Evolutionary conservation across 1,140 invertebrate species (phyloP), one percentile per base, ranked within the genome.

Genomic region (Drosophila auraria): DNA sequence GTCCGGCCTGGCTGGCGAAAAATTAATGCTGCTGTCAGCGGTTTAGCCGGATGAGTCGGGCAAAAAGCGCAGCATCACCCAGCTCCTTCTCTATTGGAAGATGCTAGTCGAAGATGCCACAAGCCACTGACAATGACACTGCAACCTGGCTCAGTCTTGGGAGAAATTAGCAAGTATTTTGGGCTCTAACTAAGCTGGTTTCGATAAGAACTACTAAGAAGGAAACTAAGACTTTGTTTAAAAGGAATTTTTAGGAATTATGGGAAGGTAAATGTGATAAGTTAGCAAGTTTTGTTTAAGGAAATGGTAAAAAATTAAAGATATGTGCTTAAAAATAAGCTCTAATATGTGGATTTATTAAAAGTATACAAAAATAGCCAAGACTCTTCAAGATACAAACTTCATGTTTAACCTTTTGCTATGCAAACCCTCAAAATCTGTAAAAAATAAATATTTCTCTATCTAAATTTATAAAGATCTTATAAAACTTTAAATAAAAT

Each of bases 21-120:
- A 77, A 84, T 83, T 72, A 80, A 89, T 84, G 76, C 70, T 71
- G 76, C 83, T 91, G 83, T 83, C 83, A 87, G 69, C 80, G 64
- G 71, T 33, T 72, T 51, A 84, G 56, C 82, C 42, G 36, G 74
- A 50, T 45, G 70, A 63, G 65, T 62, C 64, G 72, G 49, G 36
- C 15, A 71, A 60, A 40, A 78, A 61, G 27, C 61, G 65, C 61
- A 60, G 50, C 51, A 47, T 36, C 54, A 65, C 23, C 54, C 51
- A 45, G 33, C 33, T 38, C 33, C 25, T 23, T 23, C n/a, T 38
- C 33, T 8, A 23, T 6, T 15, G 38, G 20, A 53, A 73, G 70
- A 60, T 60, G 70, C 70, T 33, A 36, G 33, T 11, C 47, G 27
- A 61, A 73, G 70, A 60, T 60, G 70, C 70, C 70, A 72, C 54